Percentiles rank a stretch among this genome's conserved stretches.
phyloP scores from a whole-genome alignment of 2,797 vertebrate genomes.

The Oceanodroma leucorhoa region DNA sequence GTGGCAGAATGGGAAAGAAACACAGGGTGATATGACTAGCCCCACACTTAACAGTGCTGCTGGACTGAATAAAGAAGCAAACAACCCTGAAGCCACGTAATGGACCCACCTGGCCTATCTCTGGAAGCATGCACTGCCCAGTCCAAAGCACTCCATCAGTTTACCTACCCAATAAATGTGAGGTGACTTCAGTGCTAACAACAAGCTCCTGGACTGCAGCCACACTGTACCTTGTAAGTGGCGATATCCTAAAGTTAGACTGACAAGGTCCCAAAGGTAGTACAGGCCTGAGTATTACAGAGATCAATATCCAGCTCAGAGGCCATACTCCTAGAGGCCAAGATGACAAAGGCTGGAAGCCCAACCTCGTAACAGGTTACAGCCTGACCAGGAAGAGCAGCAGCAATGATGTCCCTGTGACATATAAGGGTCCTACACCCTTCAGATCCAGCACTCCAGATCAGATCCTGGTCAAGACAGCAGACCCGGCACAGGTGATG shows the following conservation, averaged over 20 bases:
- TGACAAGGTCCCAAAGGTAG: not conserved
- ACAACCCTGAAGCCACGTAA: not conserved
- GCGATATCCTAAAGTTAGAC: not conserved
- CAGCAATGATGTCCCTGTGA: not conserved
- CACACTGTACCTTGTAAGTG: not conserved
- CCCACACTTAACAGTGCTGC: not conserved
- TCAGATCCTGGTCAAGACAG: not conserved
- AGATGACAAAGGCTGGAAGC: not conserved
- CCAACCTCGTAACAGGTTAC: not conserved
- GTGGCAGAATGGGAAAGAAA: not conserved
- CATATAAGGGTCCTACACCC: not conserved
- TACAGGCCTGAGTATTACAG: not conserved
- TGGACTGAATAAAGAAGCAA: not conserved
- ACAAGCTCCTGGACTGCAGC: not conserved
- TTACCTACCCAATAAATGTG: not conserved
- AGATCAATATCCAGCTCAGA: not conserved
- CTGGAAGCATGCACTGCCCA: not conserved
- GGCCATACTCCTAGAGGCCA: not conserved
- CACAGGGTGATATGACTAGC: not conserved
- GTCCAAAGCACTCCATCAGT: not conserved
- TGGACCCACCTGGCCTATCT: not conserved
- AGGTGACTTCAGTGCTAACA: not conserved
- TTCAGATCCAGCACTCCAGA: not conserved
- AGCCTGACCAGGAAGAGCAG: not conserved
- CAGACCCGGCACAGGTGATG: not conserved